phyloP scores from a whole-genome alignment of 2,113 vertebrate species.

The Rallus limicola region DNA sequence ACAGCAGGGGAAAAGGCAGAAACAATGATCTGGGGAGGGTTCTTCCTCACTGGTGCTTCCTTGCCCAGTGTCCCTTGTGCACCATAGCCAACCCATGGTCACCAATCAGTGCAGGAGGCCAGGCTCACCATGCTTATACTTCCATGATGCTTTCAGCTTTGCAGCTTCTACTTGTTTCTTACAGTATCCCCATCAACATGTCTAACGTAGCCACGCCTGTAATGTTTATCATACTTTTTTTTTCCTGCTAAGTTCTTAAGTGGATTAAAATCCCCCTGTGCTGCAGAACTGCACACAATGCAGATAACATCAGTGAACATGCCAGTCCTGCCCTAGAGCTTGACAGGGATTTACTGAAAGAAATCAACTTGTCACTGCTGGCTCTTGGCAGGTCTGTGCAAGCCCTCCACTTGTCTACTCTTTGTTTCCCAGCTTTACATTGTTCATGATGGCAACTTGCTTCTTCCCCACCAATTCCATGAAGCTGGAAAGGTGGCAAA shows the following conservation, averaged over 20 bases:
- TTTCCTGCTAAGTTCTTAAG: background rate
- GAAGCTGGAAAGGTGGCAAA: background rate
- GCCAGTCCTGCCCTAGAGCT: background rate
- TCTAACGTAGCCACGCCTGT: background rate
- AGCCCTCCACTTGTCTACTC: background rate
- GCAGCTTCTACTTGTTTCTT: background rate
- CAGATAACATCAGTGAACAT: fast-evolving
- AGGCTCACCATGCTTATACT: background rate
- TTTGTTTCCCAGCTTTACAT: background rate
- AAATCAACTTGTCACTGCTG: background rate
- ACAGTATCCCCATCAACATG: background rate
- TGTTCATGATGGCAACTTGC: background rate
- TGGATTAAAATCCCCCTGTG: background rate
- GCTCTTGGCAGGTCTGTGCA: background rate
- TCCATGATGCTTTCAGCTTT: background rate
- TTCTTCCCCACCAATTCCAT: background rate
- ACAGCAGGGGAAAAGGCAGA: background rate
- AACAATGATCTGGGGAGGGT: background rate
- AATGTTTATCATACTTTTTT: background rate
- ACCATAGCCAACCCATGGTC: background rate
- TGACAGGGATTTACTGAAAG: background rate
- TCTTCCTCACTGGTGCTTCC: background rate
- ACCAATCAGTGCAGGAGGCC: background rate
- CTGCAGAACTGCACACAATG: background rate
- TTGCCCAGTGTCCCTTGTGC: background rate